Evolutionary conservation across 2,797 vertebrate genomes (phyloP), one percentile per base, ranked within the genome.

Genomic region (Gallinago nigripennis): DNA sequence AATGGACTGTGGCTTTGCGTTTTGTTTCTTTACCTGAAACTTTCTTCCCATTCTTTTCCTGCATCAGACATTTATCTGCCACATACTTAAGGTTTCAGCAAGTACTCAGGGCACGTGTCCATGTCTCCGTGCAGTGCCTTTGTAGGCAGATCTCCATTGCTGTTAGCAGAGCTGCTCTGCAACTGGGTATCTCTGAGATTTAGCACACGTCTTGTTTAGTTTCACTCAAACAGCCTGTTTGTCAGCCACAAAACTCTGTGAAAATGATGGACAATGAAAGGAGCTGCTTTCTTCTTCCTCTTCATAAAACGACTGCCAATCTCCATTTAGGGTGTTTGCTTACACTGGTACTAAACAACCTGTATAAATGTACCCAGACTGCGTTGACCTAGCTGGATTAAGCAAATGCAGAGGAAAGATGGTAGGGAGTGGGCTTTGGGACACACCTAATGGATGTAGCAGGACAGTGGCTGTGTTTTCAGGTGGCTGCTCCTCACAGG

Each of bases 211-310:
- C 58, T 80, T 76, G 37, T 51, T 83, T 63, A 33, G 57, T 77
- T 65, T 81, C 39, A 21, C 43, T 79, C 63, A 89, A 76, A 50
- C 37, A 63, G 39, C 45, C 46, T 46, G 25, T 64, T 91, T 56
- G n/a, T 76, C 82, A 81, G 25, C 30, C n/a, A 15, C 43, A 66
- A 81, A 84, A 65, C 20, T 78, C 21, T 2, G 6, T 86, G 78
- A 82, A 60, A 81, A 80, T 37, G 41, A 82, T 30, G n/a, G 43
- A 85, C 56, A 46, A n/a, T 17, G 23, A 75, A 90, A 72, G 53
- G n/a, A 87, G 43, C 27, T 33, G 39, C 70, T 82, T 94, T 86
- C 19, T 84, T 82, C 61, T 90, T 90, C 58, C 23, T 68, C 45
- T 33, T 60, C 6, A 8, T 79, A 58, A 88, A 82, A 72, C 39